These are phyloP conservation scores for Eolophus roseicapilla DNA, from an alignment of 2,113 vertebrate species.

Conservation along the genomic window DNA sequence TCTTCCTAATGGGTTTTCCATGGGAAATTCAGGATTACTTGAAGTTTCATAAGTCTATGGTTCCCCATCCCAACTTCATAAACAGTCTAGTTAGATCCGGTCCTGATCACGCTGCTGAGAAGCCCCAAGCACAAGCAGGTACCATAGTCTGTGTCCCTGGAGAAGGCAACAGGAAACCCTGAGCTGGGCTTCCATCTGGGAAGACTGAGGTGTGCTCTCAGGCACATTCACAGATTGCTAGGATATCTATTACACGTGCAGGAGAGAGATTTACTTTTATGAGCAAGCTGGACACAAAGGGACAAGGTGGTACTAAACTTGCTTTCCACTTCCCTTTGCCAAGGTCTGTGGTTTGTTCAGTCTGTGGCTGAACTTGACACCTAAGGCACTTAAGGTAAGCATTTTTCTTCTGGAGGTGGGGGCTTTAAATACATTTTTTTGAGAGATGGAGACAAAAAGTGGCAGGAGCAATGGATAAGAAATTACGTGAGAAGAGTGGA, in stretches of 20 bases:
- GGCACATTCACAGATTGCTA: background rate
- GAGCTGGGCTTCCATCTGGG: background rate
- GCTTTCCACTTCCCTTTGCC: background rate
- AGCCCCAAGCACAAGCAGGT: background rate
- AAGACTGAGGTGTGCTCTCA: background rate
- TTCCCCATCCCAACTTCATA: background rate
- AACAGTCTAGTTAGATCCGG: background rate
- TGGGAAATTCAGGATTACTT: background rate
- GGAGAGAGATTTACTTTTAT: background rate
- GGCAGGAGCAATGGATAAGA: background rate
- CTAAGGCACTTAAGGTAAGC: background rate
- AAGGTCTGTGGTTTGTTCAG: background rate
- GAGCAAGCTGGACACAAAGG: background rate
- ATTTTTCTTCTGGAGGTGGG: background rate
- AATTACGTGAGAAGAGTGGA: background rate
- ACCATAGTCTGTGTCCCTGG: background rate
- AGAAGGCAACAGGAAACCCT: background rate
- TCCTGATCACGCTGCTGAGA: background rate
- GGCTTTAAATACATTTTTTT: background rate
- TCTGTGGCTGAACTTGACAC: background rate
- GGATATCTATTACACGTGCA: fast-evolving
- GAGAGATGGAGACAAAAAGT: background rate
- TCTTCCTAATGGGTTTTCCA: background rate
- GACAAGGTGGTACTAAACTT: background rate
- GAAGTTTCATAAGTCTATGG: background rate